Base-by-base conservation (phyloP, 2,113 vertebrate genomes). In the Zosterops lateralis region DNA sequence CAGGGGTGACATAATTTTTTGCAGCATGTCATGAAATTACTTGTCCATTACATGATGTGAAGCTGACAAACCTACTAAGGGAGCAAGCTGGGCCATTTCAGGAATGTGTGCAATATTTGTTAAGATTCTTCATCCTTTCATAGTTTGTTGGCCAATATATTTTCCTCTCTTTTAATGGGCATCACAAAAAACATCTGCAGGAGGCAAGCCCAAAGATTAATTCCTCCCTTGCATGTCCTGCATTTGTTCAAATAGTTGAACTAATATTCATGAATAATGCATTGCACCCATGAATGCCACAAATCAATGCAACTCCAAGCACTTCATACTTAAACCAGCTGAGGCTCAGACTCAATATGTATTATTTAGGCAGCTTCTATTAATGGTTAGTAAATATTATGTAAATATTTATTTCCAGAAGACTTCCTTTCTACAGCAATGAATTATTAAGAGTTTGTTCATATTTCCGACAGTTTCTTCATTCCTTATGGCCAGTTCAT, bases 191-290 rank as follows among this genome's bases (percentile, higher is more conserved):
- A 58, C 21, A 58, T 53, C 79, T 73, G 44, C 51, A 80, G 67
- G 29, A 74, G 71, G 44, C 26, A 87, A 95, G 74, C 8, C 12
- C 47, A 66, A 68, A 90, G 58, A 34, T 82, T 77, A 77, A 70
- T 79, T 94, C 45, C 16, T 83, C 36, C 57, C 58, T 21, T 66
- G 53, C 29, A 24, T 18, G 34, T 82, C 14, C 17, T 6, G 1
- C 50, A 21, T 91, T 91, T 95, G 93, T 56, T 89, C 90, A 91
- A 60, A 32, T 4, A 62, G 64, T 67, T 80, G 84, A 95, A 89
- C 64, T 85, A 91, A 88, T 91, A 77, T 62, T 96, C 66, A 91
- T 95, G 68, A 94, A 92, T 97, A 92, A 93, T 85, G 22, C 21
- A 93, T 85, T 89, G 36, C 15, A 64, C 12, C 62, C 44, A 54